Evolutionary conservation across 2,888 invertebrate species (phyloP).

Genomic region (Seira musarum): DNA sequence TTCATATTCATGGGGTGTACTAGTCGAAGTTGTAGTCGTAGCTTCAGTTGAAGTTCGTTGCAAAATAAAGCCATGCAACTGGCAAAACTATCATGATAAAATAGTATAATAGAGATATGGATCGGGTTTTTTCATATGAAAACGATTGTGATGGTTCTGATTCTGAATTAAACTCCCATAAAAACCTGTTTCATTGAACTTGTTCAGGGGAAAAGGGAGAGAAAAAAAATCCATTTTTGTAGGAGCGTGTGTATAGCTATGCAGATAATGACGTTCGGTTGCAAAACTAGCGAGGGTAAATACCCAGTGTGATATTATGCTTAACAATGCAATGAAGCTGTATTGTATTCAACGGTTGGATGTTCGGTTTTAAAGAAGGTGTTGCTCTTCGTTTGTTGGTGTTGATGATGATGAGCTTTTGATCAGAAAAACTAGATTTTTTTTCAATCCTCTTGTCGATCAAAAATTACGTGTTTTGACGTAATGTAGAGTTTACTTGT

Average conservation of each 20-base stretch:
- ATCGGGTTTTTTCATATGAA: neutral
- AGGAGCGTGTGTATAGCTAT: too few relatives aligned
- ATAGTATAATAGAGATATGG: neutral
- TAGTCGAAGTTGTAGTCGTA: too few relatives aligned
- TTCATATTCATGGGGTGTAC: neutral
- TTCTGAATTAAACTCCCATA: constrained; percentile 52
- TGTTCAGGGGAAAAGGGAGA: constrained; percentile 33
- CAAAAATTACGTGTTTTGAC: constrained; percentile 4
- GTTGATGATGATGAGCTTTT: neutral
- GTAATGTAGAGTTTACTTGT: neutral
- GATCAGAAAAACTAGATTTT: constrained; percentile 15
- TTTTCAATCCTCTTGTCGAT: neutral
- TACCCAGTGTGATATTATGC: neutral
- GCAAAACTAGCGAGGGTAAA: constrained; percentile 3
- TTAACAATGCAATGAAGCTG: neutral
- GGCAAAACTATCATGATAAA: too few relatives aligned
- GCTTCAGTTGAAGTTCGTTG: too few relatives aligned
- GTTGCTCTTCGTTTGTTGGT: too few relatives aligned
- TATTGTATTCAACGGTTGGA: too few relatives aligned
- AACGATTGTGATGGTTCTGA: constrained; percentile 28
- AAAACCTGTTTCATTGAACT: constrained; percentile 57
- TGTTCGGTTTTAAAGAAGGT: too few relatives aligned
- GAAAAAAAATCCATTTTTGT: constrained; percentile 16
- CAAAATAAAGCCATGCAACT: too few relatives aligned
- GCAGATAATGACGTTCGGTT: constrained; percentile 1